Base-by-base conservation (phyloP, 2,797 vertebrate species). In the Jordanella pulchra region DNA sequence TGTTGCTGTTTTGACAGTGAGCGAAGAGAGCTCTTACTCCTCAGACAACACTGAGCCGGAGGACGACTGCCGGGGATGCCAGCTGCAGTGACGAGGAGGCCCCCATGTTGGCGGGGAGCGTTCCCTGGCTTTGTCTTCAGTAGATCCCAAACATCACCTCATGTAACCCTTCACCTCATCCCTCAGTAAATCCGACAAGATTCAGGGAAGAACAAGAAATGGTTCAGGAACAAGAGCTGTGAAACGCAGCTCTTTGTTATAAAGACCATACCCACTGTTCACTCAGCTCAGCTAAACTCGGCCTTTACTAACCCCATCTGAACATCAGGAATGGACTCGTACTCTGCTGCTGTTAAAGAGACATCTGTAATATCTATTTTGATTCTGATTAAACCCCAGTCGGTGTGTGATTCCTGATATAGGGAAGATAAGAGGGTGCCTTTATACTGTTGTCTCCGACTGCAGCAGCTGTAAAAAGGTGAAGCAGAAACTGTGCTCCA, bases 11-110 rank as follows among this genome's bases (percentile, higher is more conserved):
- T 90, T 76, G 76, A 71, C 91, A 95, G 94, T 94, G 89, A 93
- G 92, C 53, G 93, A 94, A 87, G 94, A 95, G 84, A 93, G 93
- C 83, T 93, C 93, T 0, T 92, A 92, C 75, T 93, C 93, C 0
- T 93, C 93, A 0, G 93, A 93, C 85, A 93, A 93, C 89, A 93
- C 93, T 0, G 92, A 93, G 75, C 93, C 92, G 0, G 93, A 94
- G 58, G 93, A 94, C 3, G 92, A 93, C 80, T 94, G 94, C 75
- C 86, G 90, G 79, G 93, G 92, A 70, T 95, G 94, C 81, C 89
- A 91, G 76, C 84, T 95, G 2, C 93, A 94, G 86, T 95, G 83
- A 94, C 63, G 17, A 67, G 2, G 30, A 27, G 2, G 7, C 58
- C 11, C 53, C 44, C 0, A 58, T 73, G 61, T 27, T 39, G 80